phyloP scores from a whole-genome alignment of 1,140 invertebrate species.

The Dreissena polymorpha region DNA sequence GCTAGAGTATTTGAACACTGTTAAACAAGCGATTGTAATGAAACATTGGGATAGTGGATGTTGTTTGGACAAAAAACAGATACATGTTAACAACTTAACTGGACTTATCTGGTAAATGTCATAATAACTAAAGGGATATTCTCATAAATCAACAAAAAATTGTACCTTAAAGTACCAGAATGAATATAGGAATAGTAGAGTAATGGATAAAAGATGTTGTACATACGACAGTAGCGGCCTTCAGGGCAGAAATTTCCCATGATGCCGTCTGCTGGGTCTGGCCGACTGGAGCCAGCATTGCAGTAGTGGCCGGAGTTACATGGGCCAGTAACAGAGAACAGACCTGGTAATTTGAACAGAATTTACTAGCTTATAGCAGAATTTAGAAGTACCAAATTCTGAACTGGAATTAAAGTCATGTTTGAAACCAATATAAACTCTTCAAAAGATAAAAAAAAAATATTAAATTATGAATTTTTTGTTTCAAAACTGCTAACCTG shows the following conservation, averaged over 20 bases:
- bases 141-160: too few relatives aligned
- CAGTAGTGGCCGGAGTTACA: constrained; percentile 74
- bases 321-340: constrained; percentile 63
- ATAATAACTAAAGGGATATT: too few relatives aligned
- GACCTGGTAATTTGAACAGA: constrained; percentile 58
- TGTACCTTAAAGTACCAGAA: too few relatives aligned
- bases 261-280: constrained; percentile 74
- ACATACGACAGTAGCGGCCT: constrained; percentile 74
- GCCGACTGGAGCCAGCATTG: constrained; percentile 57
- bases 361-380: too few relatives aligned
- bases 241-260: constrained; percentile 74
- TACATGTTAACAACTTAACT: too few relatives aligned
- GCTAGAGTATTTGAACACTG: background rate
- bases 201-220: background rate
- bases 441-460: too few relatives aligned
- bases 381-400: background rate
- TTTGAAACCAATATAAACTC: too few relatives aligned
- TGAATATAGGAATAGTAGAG: background rate
- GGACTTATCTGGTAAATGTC: too few relatives aligned
- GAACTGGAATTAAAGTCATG: background rate
- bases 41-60: too few relatives aligned
- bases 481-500: constrained; percentile 56
- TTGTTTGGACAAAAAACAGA: too few relatives aligned
- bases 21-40: too few relatives aligned
- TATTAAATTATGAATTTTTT: too few relatives aligned